These are phyloP conservation scores for Epicauta chinensis DNA, from an alignment of 1,140 invertebrate genomes.

Conservation along the genomic window DNA sequence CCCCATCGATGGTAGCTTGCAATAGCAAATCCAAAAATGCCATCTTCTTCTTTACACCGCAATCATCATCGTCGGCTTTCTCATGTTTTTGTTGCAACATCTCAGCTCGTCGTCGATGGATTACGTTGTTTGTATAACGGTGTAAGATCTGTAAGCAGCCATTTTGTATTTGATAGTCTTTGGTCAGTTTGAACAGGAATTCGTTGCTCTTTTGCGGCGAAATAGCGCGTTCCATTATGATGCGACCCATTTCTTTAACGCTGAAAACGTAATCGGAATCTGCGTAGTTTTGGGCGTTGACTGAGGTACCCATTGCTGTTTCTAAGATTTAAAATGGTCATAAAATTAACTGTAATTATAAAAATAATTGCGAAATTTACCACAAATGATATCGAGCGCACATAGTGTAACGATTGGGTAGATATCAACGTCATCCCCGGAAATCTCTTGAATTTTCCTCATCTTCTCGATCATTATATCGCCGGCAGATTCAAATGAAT, in stretches of 20 bases:
- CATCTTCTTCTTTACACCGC: slow-evolving; percentile 49
- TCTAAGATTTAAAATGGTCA: slow-evolving; percentile 52
- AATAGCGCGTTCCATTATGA: slow-evolving; percentile 41
- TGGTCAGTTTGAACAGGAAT: slow-evolving; percentile 25
- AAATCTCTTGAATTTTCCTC: slow-evolving; percentile 40
- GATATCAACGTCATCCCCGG: slow-evolving; percentile 50
- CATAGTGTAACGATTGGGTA: slow-evolving; percentile 59
- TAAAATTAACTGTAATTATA: neutral
- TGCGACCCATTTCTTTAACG: slow-evolving; percentile 52
- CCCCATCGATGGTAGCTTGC: slow-evolving; percentile 39
- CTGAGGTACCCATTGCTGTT: slow-evolving; percentile 74
- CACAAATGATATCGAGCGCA: slow-evolving; percentile 70
- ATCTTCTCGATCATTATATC: slow-evolving; percentile 54
- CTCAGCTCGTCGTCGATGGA: slow-evolving; percentile 43
- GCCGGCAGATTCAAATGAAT: slow-evolving; percentile 64
- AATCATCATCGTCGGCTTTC: neutral
- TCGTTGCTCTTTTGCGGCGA: slow-evolving; percentile 36
- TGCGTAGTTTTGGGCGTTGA: slow-evolving; percentile 63
- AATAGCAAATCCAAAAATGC: slow-evolving; percentile 72
- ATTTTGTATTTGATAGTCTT: slow-evolving; percentile 37
- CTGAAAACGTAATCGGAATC: slow-evolving; percentile 69
- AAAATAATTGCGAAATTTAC: slow-evolving; percentile 41
- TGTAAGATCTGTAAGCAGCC: slow-evolving; percentile 57
- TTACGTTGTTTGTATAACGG: slow-evolving; percentile 58
- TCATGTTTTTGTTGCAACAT: slow-evolving; percentile 41